Evolutionary conservation across 2,888 invertebrate species (phyloP), one percentile per base, ranked within the genome.

Genomic region (Tipula confusa): DNA sequence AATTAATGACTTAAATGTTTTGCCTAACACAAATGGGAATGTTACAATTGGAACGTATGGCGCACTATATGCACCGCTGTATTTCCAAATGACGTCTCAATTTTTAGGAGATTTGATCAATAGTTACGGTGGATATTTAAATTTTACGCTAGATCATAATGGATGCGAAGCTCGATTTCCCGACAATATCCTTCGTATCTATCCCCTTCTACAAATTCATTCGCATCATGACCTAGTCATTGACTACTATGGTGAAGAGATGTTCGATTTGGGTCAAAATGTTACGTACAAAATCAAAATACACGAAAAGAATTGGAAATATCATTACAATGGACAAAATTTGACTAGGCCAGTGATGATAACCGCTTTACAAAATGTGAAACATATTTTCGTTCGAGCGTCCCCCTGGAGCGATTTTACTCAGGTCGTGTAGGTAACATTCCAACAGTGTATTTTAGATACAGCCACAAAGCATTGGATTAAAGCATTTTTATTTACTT

Each of bases 361-460:
- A 98, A 92, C 97, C n/a, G 95, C 96, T 0, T 91, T 99, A 84
- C 97, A 97, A 87, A 95, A 96, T 86, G 90, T 99, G 0, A 94
- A 95, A 84, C 93, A 94, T 85, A 92, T 98, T 85, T 92, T 96
- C 80, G 91, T 98, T 79, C 91, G 96, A 82, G 95, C 94, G 1
- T 93, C 94, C 0, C 92, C 93, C 84, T 91, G 92, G 84, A 90
- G 92, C 0, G 92, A 93, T 85, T 93, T 93, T 85, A 90, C 91
- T 9, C 90, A 90, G 88, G 91, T 92, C 82, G 91, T 90, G 93
- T 93, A 89, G 88, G 90, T 88, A 29, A 43, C 82, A 83, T 83
- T 83, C 28, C 43, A 82, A 83, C 28, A 89, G 90, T 84, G 89
- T 90, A 0, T 86, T 90, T 90, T 90, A 43, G 88, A 89, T 29